Base-by-base conservation (phyloP, 1,140 invertebrate genomes). In the Lepeophtheirus salmonis region DNA sequence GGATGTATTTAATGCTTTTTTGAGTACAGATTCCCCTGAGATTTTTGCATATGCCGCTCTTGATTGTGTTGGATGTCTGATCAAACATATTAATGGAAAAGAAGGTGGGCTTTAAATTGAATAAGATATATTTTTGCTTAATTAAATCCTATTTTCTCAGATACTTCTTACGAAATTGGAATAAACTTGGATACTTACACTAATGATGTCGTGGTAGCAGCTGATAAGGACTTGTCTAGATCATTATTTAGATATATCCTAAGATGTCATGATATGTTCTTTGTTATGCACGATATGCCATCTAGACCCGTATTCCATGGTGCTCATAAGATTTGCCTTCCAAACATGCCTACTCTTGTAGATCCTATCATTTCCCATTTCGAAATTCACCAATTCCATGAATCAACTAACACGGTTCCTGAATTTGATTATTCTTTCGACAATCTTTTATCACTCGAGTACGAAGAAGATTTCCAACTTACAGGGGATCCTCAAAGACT, bases 1-100 rank as follows among this genome's bases (percentile, higher is more conserved):
- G 18, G 89, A 95, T 69, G 89, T 94, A 26, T 92, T 95, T 67
- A 80, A 85, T 69, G 86, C 91, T 2, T 95, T 92, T 68, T 76
- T 94, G 0, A 82, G 82, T 56, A 91, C 88, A 2, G 86, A 92
- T 67, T 92, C 94, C 68, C 83, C 89, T 14, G 70, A 89, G 26
- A 88, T 94, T 0, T 94, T 94, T 70, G 83, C 89, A 0, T 91
- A 94, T 72, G 89, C 89, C 16, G 88, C 88, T 2, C 74, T 92
- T 1, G 89, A 95, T 67, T 94, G 88, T 66, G 89, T 94, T 58
- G 71, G 91, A 0, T 95, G 90, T 70, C 74, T 94, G 2, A 70
- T 94, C 6, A 78, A 78, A 65, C 76, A 79, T 66, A 79, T 82
- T 1, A 78, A 74, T 14, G 77, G 75, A 6, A 72, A 75, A 65